These are phyloP conservation scores for Pelagia noctiluca DNA, from an alignment of 30 jellyfish, hydroid and myxozoan genomes.

Conservation along the genomic window DNA sequence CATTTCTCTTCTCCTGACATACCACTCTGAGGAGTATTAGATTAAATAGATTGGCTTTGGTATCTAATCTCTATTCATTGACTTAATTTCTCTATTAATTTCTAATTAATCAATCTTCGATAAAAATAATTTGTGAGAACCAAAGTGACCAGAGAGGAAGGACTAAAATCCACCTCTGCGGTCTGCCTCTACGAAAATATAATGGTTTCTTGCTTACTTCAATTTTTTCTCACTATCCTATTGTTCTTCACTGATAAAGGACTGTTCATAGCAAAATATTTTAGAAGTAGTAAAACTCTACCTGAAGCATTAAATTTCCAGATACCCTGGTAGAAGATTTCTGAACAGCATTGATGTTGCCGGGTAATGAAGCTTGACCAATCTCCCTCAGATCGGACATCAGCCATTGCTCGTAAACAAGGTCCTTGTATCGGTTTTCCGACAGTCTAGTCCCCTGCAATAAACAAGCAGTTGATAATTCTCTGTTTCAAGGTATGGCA, in stretches of 20 bases:
- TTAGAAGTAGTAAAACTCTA: neutral
- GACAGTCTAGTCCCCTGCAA: constrained; percentile 24
- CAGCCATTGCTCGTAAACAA: constrained; percentile 96
- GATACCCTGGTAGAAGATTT: constrained; percentile 8
- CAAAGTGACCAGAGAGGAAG: neutral
- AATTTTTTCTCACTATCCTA: too few relatives aligned
- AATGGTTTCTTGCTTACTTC: neutral
- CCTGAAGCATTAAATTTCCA: constrained; percentile 80
- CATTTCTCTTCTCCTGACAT: too few relatives aligned
- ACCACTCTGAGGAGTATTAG: too few relatives aligned
- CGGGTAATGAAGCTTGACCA: constrained; percentile 66
- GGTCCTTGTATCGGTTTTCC: constrained; percentile 15
- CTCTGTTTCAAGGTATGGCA: too few relatives aligned
- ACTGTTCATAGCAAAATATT: too few relatives aligned
- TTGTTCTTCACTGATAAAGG: too few relatives aligned
- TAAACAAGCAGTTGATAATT: too few relatives aligned
- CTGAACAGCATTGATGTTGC: neutral
- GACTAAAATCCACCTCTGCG: neutral
- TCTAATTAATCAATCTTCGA: too few relatives aligned
- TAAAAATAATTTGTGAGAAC: neutral
- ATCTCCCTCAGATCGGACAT: constrained; percentile 90
- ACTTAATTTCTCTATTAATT: too few relatives aligned
- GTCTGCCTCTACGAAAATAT: neutral
- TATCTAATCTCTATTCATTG: too few relatives aligned
- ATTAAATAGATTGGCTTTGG: too few relatives aligned